A percentile compares a stretch with the other conserved stretches of the same genome.
Evolutionary conservation across 2,888 invertebrate species (phyloP).

Genomic region (Eueremaeus valkanovi): DNA sequence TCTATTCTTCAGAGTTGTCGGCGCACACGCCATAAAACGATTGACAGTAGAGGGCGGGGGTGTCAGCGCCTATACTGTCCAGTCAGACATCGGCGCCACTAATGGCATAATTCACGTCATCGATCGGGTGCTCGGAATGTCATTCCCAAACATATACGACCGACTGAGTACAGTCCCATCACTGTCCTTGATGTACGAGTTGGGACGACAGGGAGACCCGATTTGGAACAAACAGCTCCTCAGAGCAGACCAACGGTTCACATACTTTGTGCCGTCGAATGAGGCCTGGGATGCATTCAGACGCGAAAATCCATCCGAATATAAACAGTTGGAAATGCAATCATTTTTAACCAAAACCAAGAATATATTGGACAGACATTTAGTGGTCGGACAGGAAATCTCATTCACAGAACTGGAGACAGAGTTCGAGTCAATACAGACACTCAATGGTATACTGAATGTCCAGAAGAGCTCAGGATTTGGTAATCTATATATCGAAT

Average conservation of each 20-base stretch:
- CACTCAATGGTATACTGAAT: constrained; percentile 45
- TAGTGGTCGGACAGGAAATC: constrained; percentile 69
- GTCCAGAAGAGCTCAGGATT: constrained; percentile 68
- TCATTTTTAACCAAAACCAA: constrained; percentile 41
- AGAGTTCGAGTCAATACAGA: constrained; percentile 43
- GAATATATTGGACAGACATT: constrained; percentile 74
- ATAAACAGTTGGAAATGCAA: constrained; percentile 63
- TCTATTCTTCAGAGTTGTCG: constrained; percentile 74
- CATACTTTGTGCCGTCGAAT: constrained; percentile 86
- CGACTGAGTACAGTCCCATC: constrained; percentile 58
- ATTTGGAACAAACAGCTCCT: constrained; percentile 72
- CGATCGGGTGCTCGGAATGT: constrained; percentile 82
- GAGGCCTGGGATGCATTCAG: constrained; percentile 79
- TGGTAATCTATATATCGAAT: constrained; percentile 61
- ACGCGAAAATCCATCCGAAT: constrained; percentile 70
- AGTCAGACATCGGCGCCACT: constrained; percentile 82
- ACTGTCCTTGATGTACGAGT: constrained; percentile 62
- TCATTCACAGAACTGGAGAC: constrained; percentile 44
- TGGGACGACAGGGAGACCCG: constrained; percentile 62
- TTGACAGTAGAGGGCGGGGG: constrained; percentile 87
- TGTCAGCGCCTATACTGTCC: constrained; percentile 81
- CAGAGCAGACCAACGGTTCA: constrained; percentile 68
- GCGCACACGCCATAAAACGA: constrained; percentile 32
- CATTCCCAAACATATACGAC: constrained; percentile 76
- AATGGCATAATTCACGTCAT: constrained; percentile 92